Evolutionary conservation across 1,140 invertebrate genomes (phyloP).

Genomic region (Zaprionus nigranus): DNA sequence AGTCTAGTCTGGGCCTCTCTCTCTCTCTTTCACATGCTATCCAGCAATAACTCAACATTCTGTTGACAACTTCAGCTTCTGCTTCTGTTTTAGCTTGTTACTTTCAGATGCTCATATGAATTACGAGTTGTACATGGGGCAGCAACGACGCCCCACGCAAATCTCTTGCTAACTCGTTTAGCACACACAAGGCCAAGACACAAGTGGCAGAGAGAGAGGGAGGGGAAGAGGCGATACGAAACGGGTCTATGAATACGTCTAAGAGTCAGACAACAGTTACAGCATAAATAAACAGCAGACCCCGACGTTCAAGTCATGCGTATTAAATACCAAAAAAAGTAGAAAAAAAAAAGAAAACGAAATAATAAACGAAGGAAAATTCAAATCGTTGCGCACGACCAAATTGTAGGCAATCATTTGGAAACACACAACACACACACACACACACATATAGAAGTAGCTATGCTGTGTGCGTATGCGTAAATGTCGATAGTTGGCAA

Average conservation of each 20-base stretch:
- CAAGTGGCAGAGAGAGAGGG: neutral
- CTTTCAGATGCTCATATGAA: constrained; percentile 20
- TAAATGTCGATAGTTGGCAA: constrained; percentile 59
- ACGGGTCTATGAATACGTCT: constrained; percentile 42
- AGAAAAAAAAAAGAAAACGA: constrained; percentile 22
- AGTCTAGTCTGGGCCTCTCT: neutral
- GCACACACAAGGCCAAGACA: constrained; percentile 21
- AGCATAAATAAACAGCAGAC: constrained; percentile 65
- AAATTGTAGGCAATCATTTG: constrained; percentile 79
- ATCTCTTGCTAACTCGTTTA: constrained; percentile 38
- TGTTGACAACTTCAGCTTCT: constrained; percentile 29
- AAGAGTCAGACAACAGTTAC: constrained; percentile 61
- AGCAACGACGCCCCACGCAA: constrained; percentile 32
- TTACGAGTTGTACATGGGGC: constrained; percentile 17
- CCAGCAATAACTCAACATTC: constrained; percentile 14
- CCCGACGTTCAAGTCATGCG: constrained; percentile 65
- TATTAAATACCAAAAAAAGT: constrained; percentile 68
- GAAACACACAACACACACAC: constrained; percentile 59
- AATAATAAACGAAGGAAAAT: constrained; percentile 47
- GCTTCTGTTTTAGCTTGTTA: neutral
- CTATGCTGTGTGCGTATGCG: constrained; percentile 16
- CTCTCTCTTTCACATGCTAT: neutral
- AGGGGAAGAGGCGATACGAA: constrained; percentile 22
- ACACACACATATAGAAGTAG: constrained; percentile 3
- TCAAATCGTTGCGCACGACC: constrained; percentile 75